Conservation (phyloP, 2,888 invertebrate genomes). For the Drosophila vallismaia region DNA sequence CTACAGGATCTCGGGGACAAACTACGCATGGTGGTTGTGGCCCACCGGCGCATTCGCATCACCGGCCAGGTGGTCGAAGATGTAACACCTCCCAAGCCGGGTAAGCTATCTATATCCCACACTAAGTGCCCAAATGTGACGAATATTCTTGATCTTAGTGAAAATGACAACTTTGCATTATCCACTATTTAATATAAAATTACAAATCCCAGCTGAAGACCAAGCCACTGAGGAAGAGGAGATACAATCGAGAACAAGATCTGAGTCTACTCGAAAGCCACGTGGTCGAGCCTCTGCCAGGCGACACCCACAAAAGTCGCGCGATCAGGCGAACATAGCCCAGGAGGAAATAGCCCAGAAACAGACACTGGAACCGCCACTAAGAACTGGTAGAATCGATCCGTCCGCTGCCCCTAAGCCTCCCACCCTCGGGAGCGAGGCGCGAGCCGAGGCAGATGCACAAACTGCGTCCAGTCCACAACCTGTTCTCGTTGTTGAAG, state of each 20-base stretch:
- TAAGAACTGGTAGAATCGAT: slow-evolving; percentile 37
- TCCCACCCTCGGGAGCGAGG: slow-evolving; percentile 1
- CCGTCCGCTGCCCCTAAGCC: slow-evolving; percentile 11
- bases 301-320: slow-evolving; percentile 53
- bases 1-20: slow-evolving; percentile 97
- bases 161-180: slow-evolving; percentile 90
- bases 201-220: slow-evolving; percentile 93
- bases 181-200: slow-evolving; percentile 92
- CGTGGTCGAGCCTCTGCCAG: slow-evolving; percentile 83
- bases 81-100: slow-evolving; percentile 85
- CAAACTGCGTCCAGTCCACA: slow-evolving; percentile 47
- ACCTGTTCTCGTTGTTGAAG: slow-evolving; percentile 94
- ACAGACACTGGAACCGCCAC: slow-evolving; percentile 47
- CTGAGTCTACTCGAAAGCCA: slow-evolving; percentile 84
- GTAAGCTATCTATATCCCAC: slow-evolving; percentile 47
- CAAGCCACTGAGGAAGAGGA: slow-evolving; percentile 44
- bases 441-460: slow-evolving; percentile 2
- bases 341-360: slow-evolving; percentile 39
- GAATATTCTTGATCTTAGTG: slow-evolving; percentile 73
- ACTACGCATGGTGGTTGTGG: slow-evolving; percentile 96
- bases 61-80: slow-evolving; percentile 92
- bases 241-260: not conserved
- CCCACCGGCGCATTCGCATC: slow-evolving; percentile 94
- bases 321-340: slow-evolving; percentile 28
- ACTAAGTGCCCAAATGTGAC: slow-evolving; percentile 51